Evolutionary conservation across 2,113 vertebrate species (phyloP).

Genomic region (Podarcis muralis): DNA sequence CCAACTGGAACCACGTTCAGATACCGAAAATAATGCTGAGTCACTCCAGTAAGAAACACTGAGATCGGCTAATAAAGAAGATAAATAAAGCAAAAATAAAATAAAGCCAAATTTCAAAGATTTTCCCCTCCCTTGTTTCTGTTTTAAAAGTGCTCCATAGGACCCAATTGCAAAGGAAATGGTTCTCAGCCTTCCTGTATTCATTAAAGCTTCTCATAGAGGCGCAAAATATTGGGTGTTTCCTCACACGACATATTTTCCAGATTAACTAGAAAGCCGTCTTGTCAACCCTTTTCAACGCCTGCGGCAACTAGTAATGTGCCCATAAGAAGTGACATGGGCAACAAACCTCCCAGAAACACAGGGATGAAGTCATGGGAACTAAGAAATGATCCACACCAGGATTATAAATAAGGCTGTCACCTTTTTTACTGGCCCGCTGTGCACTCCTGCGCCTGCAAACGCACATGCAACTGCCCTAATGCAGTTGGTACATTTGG

Average conservation of each 20-base stretch:
- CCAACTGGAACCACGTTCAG: neutral
- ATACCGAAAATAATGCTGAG: neutral
- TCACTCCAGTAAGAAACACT: neutral
- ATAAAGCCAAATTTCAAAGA: neutral
- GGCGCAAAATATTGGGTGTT: conserved; percentile 1
- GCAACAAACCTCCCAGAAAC: neutral
- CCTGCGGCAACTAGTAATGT: neutral
- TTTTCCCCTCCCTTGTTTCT: neutral
- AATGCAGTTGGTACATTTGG: too few species aligned
- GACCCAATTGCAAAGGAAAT: neutral
- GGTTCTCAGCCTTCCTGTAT: neutral
- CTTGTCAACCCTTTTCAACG: neutral
- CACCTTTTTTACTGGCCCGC: neutral
- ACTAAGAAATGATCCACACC: neutral
- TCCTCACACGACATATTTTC: neutral
- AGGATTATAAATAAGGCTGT: neutral
- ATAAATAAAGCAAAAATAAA: neutral
- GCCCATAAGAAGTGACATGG: neutral
- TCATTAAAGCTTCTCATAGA: neutral
- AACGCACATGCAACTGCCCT: too few species aligned
- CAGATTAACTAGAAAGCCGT: neutral
- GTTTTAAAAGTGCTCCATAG: neutral
- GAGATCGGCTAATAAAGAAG: neutral
- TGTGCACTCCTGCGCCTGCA: too few species aligned
- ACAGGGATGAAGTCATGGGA: neutral